Evolutionary conservation across 2,888 invertebrate genomes (phyloP), one percentile per base, ranked within the genome.

Genomic region (Cephonodes hylas): DNA sequence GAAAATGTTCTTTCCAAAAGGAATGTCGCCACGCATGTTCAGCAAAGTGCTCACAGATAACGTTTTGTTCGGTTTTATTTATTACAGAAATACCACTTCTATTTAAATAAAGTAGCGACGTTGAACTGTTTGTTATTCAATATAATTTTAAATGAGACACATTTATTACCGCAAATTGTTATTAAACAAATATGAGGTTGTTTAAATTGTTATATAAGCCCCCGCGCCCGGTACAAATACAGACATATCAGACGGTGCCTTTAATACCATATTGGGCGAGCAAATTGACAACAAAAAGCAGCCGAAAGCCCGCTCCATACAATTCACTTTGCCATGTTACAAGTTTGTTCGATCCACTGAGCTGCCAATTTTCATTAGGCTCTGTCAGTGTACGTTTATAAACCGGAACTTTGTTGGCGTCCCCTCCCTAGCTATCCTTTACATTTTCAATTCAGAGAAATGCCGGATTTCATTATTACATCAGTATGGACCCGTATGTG

Each of bases 321-420:
- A 71, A 61, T 72, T 64, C 68, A 23, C 42, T 62, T 48, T 63
- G 60, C 27, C 59, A 25, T 60, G 58, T 58, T 58, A 59, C 70
- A 79, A 81, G 79, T 82, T 81, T 74, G 80, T 81, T 81, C 85
- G 83, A 86, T 83, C 83, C 84, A 85, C 76, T 83, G 81, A 81
- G 73, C 88, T 88, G 91, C 82, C 91, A 89, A 89, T 91, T 88
- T 88, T 89, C 89, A 91, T 91, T 91, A 90, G 73, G 73, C 70
- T 71, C 76, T 72, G 79, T 77, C 79, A 72, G 80, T 81, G 79
- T 80, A 77, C 72, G 71, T 66, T 71, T 74, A 76, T 77, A 76
- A 85, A 79, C 83, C 78, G 75, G 74, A 85, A 87, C 77, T 88
- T 87, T 78, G 81, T 78, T 75, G 76, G 77, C 65, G 75, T 75